Evolutionary conservation across 2,797 vertebrate genomes (phyloP), one percentile per base, ranked within the genome.

Genomic region (Hemitrygon akajei): DNA sequence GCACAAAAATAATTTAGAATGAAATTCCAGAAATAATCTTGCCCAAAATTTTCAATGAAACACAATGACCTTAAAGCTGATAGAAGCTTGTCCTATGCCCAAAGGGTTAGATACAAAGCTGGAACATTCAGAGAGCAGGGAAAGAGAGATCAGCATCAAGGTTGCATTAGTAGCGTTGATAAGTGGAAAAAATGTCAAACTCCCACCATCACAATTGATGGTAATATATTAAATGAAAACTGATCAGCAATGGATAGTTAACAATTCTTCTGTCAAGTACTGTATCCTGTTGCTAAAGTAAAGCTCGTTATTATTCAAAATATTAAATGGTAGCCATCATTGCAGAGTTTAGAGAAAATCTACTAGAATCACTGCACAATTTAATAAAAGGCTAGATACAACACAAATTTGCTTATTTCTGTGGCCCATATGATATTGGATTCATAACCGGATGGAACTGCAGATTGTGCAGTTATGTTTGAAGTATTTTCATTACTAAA

Each of bases 1-100:
- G 63, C 34, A 60, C 80, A 71, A 63, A 86, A 93, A 40, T 77
- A 93, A 86, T 93, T 93, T 20, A 93, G 73, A 93, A 25, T 66
- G 76, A 93, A 93, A 34, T 5, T 92, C 69, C 91, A 92, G 37
- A 75, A 75, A 92, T 27, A 22, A 75, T 22, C 27, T 37, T 30
- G 37, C 40, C n/a, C 40, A 14, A 75, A 12, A 0, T 14, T 6
- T 27, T 40, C 25, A 25, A 56, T 56, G 25, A 75, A 75, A 20
- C 66, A 91, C 37, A 73, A 89, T 12, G 25, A 5, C 30, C 30
- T 89, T n/a, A 66, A n/a, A 66, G n/a, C 34, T 18, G n/a, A 18
- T 34, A 18, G 16, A 91, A 91, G 66, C 34, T n/a, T 91, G 63
- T 1, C 16, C 3, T 69, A 91, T 20, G 9, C 47, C 20, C 16